Percentiles rank a stretch among this genome's conserved stretches.
Conservation (phyloP, 2,113 vertebrate genomes). For the Microtus richardsoni region DNA sequence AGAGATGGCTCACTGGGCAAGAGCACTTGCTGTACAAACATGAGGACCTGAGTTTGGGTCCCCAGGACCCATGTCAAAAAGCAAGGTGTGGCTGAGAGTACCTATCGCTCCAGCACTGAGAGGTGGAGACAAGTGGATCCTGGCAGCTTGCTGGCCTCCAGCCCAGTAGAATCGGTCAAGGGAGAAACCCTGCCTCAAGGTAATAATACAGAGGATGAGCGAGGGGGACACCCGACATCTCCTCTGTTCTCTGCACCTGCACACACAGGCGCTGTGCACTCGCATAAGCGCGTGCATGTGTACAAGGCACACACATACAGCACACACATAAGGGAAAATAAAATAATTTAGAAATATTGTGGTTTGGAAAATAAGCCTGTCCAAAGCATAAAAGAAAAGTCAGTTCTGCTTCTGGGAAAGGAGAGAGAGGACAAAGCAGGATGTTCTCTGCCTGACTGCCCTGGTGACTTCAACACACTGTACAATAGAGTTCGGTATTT, state of each 20-base stretch:
- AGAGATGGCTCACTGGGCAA: background rate
- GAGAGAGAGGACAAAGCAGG: background rate
- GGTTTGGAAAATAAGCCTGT: background rate
- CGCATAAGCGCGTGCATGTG: too few relatives aligned
- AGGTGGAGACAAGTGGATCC: background rate
- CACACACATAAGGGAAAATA: background rate
- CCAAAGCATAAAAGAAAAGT: background rate
- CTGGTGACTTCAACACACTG: background rate
- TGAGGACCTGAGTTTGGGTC: background rate
- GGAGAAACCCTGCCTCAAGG: background rate
- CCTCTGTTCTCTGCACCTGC: background rate
- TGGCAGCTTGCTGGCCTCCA: background rate
- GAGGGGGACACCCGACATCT: background rate
- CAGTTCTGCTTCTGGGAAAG: background rate
- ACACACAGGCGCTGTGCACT: too few relatives aligned
- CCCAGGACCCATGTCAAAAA: background rate
- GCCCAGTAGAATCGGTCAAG: background rate
- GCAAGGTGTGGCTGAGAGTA: background rate
- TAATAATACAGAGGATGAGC: background rate
- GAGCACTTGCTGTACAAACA: too few relatives aligned
- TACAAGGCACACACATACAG: background rate
- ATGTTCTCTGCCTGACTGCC: background rate
- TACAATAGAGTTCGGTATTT: background rate
- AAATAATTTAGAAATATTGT: background rate
- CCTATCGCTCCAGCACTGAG: background rate